Evolutionary conservation across 2,888 invertebrate genomes (phyloP).

Genomic region (Drosophila seclusa): DNA sequence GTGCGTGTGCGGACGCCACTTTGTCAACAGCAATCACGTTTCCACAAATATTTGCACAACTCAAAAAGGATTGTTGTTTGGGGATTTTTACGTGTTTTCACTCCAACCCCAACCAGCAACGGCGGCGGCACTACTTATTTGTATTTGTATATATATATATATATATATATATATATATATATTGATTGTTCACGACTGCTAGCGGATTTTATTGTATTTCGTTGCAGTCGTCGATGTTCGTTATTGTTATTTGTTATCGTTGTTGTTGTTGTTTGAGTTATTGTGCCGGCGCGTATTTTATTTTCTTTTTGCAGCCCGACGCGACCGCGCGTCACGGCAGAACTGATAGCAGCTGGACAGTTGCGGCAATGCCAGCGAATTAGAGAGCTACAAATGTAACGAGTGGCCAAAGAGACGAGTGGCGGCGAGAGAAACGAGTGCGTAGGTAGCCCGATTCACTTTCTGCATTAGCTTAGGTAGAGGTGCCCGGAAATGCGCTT

Average conservation of each 20-base stretch:
- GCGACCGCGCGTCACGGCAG: conserved; percentile 55
- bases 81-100: conserved; percentile 8
- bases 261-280: conserved; percentile 6
- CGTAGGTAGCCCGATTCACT: conserved; percentile 35
- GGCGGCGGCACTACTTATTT: conserved; percentile 11
- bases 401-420: conserved; percentile 16
- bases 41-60: conserved; percentile 70
- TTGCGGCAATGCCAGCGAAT: conserved; percentile 24
- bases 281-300: conserved; percentile 35
- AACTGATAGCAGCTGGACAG: conserved; percentile 57
- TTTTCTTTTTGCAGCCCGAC: conserved; percentile 50
- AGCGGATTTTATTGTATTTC: conserved; percentile 17
- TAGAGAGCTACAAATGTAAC: conserved; percentile 19
- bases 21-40: conserved; percentile 78
- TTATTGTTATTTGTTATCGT: conserved; percentile 15
- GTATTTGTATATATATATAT: conserved; percentile 9
- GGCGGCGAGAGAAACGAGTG: conserved; percentile 1
- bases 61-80: conserved; percentile 65
- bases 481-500: conserved; percentile 70
- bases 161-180: conserved; percentile 17
- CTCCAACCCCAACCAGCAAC: conserved; percentile 4
- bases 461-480: conserved; percentile 31
- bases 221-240: conserved; percentile 27
- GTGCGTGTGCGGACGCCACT: conserved; percentile 74
- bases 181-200: conserved; percentile 23